phyloP scores from a whole-genome alignment of 2,113 vertebrate species.

The Nothoprocta perdicaria region DNA sequence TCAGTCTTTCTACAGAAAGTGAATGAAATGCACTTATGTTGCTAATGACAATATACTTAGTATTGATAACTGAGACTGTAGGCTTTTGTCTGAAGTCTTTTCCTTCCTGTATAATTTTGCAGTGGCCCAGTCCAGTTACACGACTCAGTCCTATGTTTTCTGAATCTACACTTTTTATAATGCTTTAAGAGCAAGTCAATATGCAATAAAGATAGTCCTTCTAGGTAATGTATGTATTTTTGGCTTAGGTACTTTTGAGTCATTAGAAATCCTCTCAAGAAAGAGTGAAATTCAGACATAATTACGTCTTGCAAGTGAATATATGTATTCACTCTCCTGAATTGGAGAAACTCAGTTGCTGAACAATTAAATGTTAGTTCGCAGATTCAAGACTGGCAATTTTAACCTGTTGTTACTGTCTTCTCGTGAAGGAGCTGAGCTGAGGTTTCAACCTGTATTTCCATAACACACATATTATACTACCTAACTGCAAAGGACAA shows the following conservation, averaged over 20 bases:
- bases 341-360: not conserved
- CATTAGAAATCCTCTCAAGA: not conserved
- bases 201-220: not conserved
- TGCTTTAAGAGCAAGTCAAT: not conserved
- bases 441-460: not conserved
- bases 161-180: not conserved
- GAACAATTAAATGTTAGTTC: conserved; percentile 30
- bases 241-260: not conserved
- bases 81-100: not conserved
- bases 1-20: not conserved
- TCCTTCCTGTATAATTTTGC: not conserved
- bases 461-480: not conserved
- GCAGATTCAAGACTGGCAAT: not conserved
- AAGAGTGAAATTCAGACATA: not conserved
- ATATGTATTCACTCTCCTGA: not conserved
- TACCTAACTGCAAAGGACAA: not conserved
- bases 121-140: not conserved
- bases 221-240: not conserved
- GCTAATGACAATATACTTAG: not conserved
- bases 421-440: not conserved
- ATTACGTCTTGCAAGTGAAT: not conserved
- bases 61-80: not conserved
- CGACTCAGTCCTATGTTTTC: not conserved
- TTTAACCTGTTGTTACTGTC: not conserved
- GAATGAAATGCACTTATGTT: not conserved